Conservation (phyloP, 2,113 vertebrate genomes). For the Aldabrachelys gigantea region DNA sequence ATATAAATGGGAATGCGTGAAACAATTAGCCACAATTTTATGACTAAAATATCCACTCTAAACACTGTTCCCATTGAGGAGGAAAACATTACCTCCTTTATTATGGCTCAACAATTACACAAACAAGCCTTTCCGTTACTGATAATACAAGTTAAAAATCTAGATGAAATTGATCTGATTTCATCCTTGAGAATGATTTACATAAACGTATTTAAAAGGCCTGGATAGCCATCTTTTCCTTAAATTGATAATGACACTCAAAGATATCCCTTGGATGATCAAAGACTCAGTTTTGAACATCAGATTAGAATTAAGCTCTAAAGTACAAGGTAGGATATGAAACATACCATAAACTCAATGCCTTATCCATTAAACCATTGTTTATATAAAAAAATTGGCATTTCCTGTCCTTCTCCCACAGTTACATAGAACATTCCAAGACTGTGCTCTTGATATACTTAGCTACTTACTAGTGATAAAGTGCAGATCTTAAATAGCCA, state of each 20-base stretch:
- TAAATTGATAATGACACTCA: neutral
- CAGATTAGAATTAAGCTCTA: neutral
- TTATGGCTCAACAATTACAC: neutral
- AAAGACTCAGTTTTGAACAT: slow-evolving; percentile 10
- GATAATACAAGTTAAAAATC: neutral
- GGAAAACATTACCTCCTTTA: neutral
- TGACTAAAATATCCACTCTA: neutral
- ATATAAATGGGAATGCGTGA: neutral
- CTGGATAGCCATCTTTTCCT: neutral
- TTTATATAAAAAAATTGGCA: neutral
- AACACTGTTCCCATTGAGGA: neutral
- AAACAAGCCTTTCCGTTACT: neutral
- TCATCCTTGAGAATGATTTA: neutral
- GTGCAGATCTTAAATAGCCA: too few relatives aligned
- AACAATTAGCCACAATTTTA: neutral
- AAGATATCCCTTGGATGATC: neutral
- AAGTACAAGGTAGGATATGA: slow-evolving; percentile 9
- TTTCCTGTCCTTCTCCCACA: neutral
- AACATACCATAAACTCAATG: neutral
- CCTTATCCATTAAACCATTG: neutral
- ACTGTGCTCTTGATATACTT: neutral
- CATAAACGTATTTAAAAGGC: neutral
- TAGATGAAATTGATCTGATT: neutral
- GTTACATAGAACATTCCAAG: neutral
- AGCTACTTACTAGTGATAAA: neutral